Base-by-base conservation (phyloP, 1,140 invertebrate species). In the Drosophila seguyi region DNA sequence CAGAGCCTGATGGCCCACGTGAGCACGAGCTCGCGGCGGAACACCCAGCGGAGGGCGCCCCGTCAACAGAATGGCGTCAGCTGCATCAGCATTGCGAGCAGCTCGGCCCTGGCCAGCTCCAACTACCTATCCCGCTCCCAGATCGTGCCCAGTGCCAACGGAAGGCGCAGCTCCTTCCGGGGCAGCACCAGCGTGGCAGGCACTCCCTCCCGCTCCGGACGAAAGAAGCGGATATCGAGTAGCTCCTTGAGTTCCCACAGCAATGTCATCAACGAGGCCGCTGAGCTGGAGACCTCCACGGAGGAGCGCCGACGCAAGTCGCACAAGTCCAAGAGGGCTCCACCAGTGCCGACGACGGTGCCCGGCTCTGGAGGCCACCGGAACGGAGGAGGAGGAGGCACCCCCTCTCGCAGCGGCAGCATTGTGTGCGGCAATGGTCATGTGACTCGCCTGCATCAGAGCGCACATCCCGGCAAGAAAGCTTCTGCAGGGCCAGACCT, bases 1-100 rank as follows among this genome's bases (percentile, higher is more conserved):
- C 96, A 97, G 91, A 97, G 96, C 1, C 93, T 98, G 52, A 95
- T 98, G 92, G 95, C 96, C 27, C 96, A 97, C 90, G 95, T 98
- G 93, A 92, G 90, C 79, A 82, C 88, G 92, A 91, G 73, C 45
- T 90, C 91, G 22, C 68, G 91, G 31, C 62, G 90, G 5, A 92
- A 80, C 65, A 91, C 87, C 14, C 93, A 93, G 60, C 93, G 94
- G 50, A 90, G 90, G 16, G 94, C 94, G 25, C 94, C 93, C 52
- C 95, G 94, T 91, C 96, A 94, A 81, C 94, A 92, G 73, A 96
- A 96, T 71, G 96, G 96, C 16, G 93, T 96, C 11, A 95, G 95
- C 60, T 95, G 95, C 81, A 94, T 95, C 62, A 96, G 95, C 91
- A 93, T 95, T 42, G 94, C 95, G 0, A 95, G 94, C 83, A 95